Evolutionary conservation across 2,888 invertebrate species (phyloP), one percentile per base, ranked within the genome.

Genomic region (Cerastoderma edule): DNA sequence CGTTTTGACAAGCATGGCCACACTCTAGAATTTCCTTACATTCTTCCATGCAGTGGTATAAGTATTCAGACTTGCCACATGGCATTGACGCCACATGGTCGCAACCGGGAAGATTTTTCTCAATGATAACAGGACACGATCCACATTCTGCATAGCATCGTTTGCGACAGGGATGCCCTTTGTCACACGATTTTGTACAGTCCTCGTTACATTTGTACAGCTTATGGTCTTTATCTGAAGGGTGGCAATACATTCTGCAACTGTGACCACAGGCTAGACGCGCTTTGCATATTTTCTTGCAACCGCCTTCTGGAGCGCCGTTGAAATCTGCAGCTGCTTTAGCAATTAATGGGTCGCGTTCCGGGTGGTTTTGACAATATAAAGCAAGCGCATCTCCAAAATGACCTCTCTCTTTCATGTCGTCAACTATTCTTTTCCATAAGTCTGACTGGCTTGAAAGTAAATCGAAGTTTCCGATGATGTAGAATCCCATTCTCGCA

Each of bases 21-120:
- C 91, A 91, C 16, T 95, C 94, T 75, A 95, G 93, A 22, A 89
- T n/a, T n/a, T n/a, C n/a, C n/a, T n/a, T n/a, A n/a, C n/a, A n/a
- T n/a, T n/a, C n/a, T n/a, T n/a, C n/a, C n/a, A n/a, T n/a, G n/a
- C n/a, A n/a, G n/a, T n/a, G n/a, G n/a, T n/a, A n/a, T n/a, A n/a
- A n/a, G n/a, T n/a, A n/a, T n/a, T n/a, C n/a, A n/a, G n/a, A n/a
- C n/a, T n/a, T 39, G 70, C 80, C 72, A 74, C 90, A 91, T 8
- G 84, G 81, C 10, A 91, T 73, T 0, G 28, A 66, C 65, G 85
- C 86, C 16, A n/a, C 33, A 75, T 92, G 91, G 0, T 78, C 83
- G 76, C 91, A 92, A 24, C 48, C 68, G 0, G 88, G 87, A 0
- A 90, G 72, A 3, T 30, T 57, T 69, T 87, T 87, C n/a, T 72